phyloP scores from a whole-genome alignment of 2,113 vertebrate genomes.

The Thryonomys swinderianus region DNA sequence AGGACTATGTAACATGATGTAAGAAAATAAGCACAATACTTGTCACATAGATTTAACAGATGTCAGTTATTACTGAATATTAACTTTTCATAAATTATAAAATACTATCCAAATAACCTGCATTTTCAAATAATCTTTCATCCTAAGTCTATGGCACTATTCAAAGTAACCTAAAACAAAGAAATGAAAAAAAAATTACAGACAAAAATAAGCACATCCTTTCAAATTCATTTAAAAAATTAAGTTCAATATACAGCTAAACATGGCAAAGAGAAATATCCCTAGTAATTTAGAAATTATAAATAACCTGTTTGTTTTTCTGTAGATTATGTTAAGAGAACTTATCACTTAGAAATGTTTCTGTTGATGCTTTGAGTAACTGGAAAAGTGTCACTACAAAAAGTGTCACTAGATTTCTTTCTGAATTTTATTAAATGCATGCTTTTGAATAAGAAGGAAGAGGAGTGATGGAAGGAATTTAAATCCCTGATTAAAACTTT shows the following conservation, averaged over 20 bases:
- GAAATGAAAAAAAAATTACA: background rate
- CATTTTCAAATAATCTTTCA: background rate
- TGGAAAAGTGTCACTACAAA: background rate
- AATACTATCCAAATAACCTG: background rate
- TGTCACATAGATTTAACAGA: background rate
- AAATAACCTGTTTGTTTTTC: background rate
- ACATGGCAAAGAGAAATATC: background rate
- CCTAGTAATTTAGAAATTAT: background rate
- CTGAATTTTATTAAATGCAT: background rate
- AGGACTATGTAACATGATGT: background rate
- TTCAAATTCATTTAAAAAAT: conserved; percentile 28
- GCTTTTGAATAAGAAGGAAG: background rate
- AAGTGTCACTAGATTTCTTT: background rate
- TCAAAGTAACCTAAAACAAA: conserved; percentile 18
- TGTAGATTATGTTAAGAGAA: background rate
- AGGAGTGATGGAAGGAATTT: background rate
- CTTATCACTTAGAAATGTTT: background rate
- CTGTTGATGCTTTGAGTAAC: background rate
- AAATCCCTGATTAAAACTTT: background rate
- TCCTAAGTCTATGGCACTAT: background rate
- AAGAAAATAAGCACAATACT: background rate
- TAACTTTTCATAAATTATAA: background rate
- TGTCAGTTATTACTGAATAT: background rate
- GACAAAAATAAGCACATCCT: background rate
- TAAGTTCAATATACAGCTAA: background rate